phyloP scores from a whole-genome alignment of 92 coral and sea anemone species.

The Montipora capitata region DNA sequence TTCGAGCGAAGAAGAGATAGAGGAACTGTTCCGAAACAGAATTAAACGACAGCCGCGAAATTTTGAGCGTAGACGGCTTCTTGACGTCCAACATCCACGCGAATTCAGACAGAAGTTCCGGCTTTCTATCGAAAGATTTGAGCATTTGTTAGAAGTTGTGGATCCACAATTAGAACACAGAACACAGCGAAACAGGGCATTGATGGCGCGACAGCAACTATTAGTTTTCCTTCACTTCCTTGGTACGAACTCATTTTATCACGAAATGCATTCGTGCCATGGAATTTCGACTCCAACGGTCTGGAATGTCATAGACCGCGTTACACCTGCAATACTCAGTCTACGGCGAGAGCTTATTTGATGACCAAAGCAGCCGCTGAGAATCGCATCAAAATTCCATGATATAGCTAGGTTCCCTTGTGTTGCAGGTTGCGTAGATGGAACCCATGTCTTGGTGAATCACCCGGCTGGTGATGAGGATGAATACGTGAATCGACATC shows the following conservation, averaged over 20 bases:
- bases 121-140: not conserved
- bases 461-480: conserved; percentile 34
- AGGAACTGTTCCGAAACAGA: not conserved
- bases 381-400: conserved; percentile 18
- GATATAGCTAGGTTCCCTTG: conserved; percentile 36
- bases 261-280: conserved; percentile 60
- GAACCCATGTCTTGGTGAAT: conserved; percentile 45
- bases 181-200: no score
- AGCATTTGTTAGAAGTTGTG: no score
- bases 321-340: conserved; percentile 38
- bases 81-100: conserved; percentile 6
- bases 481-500: conserved; percentile 50
- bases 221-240: no score
- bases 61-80: conserved; percentile 10
- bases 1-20: conserved; percentile 23
- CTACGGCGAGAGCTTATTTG: conserved; percentile 33
- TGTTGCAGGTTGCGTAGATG: conserved; percentile 32
- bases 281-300: conserved; percentile 41
- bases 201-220: no score
- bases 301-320: conserved; percentile 39
- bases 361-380: conserved; percentile 19
- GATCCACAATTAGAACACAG: no score
- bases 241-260: conserved; percentile 35
- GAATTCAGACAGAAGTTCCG: not conserved
- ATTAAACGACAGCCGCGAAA: not conserved